Base-by-base conservation (phyloP, 1,140 invertebrate species). In the Archegozetes longisetosus region DNA sequence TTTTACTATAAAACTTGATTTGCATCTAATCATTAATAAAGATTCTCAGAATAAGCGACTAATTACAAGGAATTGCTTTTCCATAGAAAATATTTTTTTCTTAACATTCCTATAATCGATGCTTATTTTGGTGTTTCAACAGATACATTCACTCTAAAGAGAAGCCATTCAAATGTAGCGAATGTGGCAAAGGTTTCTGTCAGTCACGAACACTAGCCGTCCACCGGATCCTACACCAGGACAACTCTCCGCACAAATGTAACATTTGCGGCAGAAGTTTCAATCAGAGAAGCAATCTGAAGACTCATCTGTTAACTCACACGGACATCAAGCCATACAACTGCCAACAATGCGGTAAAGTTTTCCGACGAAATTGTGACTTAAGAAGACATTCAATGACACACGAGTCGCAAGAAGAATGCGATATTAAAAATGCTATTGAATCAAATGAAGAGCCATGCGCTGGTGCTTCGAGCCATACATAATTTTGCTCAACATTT, bases 71-170 rank as follows among this genome's bases (percentile, higher is more conserved):
- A 1, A 48, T 48, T 48, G 46, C 22, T 46, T 17, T 9, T 46
- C 23, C 25, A n/a, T 2, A 2, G n/a, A 13, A 2, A 2, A n/a
- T 3, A 12, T 17, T 17, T 22, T 2, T 17, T 22, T n/a, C 52
- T 2, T 22, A 53, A n/a, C 23, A 22, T 53, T 53, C 46, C n/a
- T 25, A 26, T n/a, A 13, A 6, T 12, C n/a, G n/a, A 57, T 2
- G 40, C 48, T 2, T 59, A 13, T 40, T 53, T 55, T n/a, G 51
- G 6, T 26, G 26, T 3, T 3, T 22, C 2, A 12, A 71, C 78
- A 92, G 86, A 76, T 95, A 92, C 73, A 97, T 95, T 61, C 92
- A 97, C 75, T 88, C 86, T 51, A 96, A 95, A 74, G 90, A 95
- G 70, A 97, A 96, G 70, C 92, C 92, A 2, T 97, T 94, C 76